A percentile compares a stretch with the other conserved stretches of the same genome.
These are phyloP conservation scores for Ectropis grisescens DNA, from an alignment of 1,140 invertebrate genomes.

Conservation along the genomic window DNA sequence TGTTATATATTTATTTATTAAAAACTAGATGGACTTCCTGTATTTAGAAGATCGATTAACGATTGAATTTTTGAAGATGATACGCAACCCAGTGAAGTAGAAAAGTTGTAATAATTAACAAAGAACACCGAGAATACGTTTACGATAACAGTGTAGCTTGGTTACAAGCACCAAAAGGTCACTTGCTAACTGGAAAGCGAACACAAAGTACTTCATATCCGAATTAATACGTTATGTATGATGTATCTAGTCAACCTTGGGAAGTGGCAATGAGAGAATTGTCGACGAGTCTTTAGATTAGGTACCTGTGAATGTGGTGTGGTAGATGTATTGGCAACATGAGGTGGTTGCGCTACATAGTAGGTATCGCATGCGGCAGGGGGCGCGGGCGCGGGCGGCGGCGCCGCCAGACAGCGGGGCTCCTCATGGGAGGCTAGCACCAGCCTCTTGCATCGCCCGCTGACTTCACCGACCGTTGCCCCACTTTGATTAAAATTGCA, in stretches of 20 bases:
- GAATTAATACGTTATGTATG: conserved; percentile 1
- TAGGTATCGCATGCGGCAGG: conserved; percentile 15
- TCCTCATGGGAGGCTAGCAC: conserved; percentile 62
- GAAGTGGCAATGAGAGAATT: conserved; percentile 18
- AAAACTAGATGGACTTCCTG: too few relatives aligned
- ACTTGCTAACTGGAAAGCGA: background rate
- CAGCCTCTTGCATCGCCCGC: conserved; percentile 54
- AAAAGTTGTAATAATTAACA: too few relatives aligned
- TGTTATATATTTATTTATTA: too few relatives aligned
- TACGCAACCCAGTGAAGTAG: too few relatives aligned
- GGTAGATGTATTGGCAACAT: conserved; percentile 30
- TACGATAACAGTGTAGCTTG: too few relatives aligned
- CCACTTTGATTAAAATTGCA: conserved; percentile 39
- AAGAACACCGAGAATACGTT: too few relatives aligned
- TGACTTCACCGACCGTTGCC: conserved; percentile 19
- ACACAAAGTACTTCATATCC: background rate
- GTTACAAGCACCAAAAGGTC: too few relatives aligned
- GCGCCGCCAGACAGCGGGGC: conserved; percentile 62
- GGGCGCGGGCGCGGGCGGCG: conserved; percentile 15
- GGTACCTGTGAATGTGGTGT: conserved; percentile 16
- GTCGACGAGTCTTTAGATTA: conserved; percentile 12
- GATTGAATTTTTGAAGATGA: too few relatives aligned
- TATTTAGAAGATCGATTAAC: too few relatives aligned
- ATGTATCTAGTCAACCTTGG: conserved; percentile 12
- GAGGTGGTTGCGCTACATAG: conserved; percentile 42